A percentile compares a stretch with the other conserved stretches of the same genome.
Conservation (phyloP, 2,113 vertebrate genomes). For the Lycocorax pyrrhopterus region DNA sequence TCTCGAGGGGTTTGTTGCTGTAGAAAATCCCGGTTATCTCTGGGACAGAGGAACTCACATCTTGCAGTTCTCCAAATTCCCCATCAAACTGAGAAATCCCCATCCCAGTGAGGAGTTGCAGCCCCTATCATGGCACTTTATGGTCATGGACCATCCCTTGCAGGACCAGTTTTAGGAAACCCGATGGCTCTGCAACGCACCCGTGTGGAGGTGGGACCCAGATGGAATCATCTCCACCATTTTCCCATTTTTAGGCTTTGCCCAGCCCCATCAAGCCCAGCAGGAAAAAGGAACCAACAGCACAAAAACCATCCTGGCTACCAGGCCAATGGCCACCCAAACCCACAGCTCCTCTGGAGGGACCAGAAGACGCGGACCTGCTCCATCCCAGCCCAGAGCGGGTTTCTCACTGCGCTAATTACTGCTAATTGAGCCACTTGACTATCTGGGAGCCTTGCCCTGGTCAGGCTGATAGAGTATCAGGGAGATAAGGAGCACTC, state of each 20-base stretch:
- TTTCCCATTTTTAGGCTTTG: neutral
- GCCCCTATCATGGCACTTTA: neutral
- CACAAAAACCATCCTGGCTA: neutral
- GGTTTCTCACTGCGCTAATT: neutral
- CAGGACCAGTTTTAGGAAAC: neutral
- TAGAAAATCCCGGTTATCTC: too few relatives aligned
- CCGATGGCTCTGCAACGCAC: neutral
- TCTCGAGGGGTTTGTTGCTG: neutral
- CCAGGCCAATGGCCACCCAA: neutral
- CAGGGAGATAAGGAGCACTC: slow-evolving; percentile 32
- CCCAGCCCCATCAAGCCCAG: fast-evolving
- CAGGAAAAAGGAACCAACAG: neutral
- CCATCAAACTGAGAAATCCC: neutral
- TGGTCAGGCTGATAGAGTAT: slow-evolving; percentile 17
- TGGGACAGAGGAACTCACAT: neutral
- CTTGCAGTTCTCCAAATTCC: neutral
- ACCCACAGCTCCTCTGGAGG: neutral
- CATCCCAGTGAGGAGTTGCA: neutral
- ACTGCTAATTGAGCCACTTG: slow-evolving; percentile 35
- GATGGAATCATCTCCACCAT: neutral
- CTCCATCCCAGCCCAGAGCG: fast-evolving
- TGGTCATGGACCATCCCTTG: fast-evolving
- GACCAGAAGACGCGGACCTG: neutral
- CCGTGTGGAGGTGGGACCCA: fast-evolving
- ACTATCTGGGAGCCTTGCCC: neutral